A percentile compares a stretch with the other conserved stretches of the same genome.
These are phyloP conservation scores for Hypanus sabinus DNA, from an alignment of 2,113 vertebrate species.

Conservation along the genomic window DNA sequence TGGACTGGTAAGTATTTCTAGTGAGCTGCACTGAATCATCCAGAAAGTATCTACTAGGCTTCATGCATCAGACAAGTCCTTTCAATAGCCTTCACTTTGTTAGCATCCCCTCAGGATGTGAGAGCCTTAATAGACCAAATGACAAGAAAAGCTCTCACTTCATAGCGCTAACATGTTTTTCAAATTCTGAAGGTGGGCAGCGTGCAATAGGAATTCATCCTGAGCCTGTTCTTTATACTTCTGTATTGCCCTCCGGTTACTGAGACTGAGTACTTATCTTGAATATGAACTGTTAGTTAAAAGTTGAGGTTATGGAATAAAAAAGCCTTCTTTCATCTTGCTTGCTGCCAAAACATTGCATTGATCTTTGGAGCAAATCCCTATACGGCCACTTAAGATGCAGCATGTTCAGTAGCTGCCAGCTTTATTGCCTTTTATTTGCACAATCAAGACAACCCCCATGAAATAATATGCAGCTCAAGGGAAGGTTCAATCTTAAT, in stretches of 20 bases:
- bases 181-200: not conserved
- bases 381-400: conserved; percentile 12
- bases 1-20: not conserved
- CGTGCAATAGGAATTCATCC: not conserved
- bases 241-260: not conserved
- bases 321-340: not conserved
- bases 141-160: not conserved
- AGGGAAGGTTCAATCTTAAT: not conserved
- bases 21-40: not conserved
- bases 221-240: not conserved
- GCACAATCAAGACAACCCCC: not conserved
- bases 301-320: not conserved
- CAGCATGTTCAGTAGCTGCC: conserved; percentile 10
- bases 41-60: not conserved
- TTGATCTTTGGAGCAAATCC: not conserved
- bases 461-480: not conserved
- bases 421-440: not conserved
- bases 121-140: conserved; percentile 17
- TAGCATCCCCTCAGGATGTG: not conserved
- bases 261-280: not conserved
- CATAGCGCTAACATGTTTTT: not conserved
- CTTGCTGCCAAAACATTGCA: not conserved
- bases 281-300: not conserved
- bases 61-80: not conserved
- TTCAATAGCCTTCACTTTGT: not conserved